Base-by-base conservation (phyloP, 2,888 invertebrate species). In the Dorcus hopei region DNA sequence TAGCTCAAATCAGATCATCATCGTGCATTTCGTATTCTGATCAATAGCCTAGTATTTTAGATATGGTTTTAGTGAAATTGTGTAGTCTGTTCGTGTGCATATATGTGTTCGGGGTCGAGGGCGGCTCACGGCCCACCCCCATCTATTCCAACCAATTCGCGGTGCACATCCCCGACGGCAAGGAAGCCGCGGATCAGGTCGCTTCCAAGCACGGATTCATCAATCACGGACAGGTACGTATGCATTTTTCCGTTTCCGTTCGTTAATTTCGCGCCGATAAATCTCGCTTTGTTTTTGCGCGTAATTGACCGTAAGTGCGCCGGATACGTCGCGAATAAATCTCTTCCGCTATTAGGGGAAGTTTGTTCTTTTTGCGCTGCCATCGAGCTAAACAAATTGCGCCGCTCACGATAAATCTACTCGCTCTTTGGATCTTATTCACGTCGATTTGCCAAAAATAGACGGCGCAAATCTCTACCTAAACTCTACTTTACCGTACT, bases 191-290 rank as follows among this genome's bases (percentile, higher is more conserved):
- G 47, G 86, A 89, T 73, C 81, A 79, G 62, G 86, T 97, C 68
- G 95, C 95, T 50, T 79, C 78, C 64, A 89, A 90, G 77, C 89
- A 96, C 79, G 96, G 94, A 70, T 96, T 91, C 82, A 81, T 82
- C 72, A 92, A 95, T 80, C 82, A 86, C 72, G 94, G 95, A 82
- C 90, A 93, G 92, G 96, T 96, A 76, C 85, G 88, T 45, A 8
- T 45, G 26, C 26, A 33, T 33, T 33, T 33, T 33, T 33, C 26
- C 26, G 26, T 33, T 33, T 33, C 26, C 26, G 26, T 7, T 33
- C 26, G 26, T 33, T 33, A 33, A 33, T 33, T 33, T 33, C 26
- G 26, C 26, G 26, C 6, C 26, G 26, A 33, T 33, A 33, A 33
- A 33, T 33, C 26, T 33, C 26, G 26, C 26, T 33, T 33, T 33